Evolutionary conservation across 1,140 invertebrate species (phyloP).

Genomic region (Eumaeus atala): DNA sequence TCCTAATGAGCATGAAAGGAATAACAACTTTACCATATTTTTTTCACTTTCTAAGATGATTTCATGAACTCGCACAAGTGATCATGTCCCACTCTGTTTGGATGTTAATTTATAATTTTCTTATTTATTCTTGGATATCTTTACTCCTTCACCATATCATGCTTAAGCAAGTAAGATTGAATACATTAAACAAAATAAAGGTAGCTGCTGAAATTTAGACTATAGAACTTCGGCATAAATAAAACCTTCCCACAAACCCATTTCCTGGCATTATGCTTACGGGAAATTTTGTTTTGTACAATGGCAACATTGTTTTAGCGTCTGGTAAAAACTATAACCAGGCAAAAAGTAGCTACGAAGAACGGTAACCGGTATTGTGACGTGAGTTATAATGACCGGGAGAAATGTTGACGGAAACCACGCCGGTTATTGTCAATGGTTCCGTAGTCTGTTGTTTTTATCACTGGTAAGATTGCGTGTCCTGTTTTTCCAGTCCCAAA

Average conservation of each 20-base stretch:
- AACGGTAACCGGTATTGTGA: conserved; percentile 23
- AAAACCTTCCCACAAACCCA: not conserved
- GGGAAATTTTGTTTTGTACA: not conserved
- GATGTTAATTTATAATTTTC: too few relatives aligned
- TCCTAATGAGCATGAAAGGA: too few relatives aligned
- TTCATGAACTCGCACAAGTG: too few relatives aligned
- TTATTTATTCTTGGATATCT: too few relatives aligned
- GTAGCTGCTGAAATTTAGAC: too few relatives aligned
- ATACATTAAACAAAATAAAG: too few relatives aligned
- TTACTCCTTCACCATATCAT: too few relatives aligned
- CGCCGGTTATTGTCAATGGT: conserved; percentile 27
- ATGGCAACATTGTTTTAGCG: conserved; percentile 3
- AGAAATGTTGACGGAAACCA: conserved; percentile 45
- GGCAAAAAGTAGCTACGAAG: conserved; percentile 30
- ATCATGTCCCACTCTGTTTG: too few relatives aligned
- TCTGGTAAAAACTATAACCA: conserved; percentile 35
- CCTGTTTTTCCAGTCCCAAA: too few relatives aligned
- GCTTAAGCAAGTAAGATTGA: too few relatives aligned
- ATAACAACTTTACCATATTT: too few relatives aligned
- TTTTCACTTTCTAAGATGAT: too few relatives aligned
- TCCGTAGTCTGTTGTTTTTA: conserved; percentile 23
- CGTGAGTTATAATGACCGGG: conserved; percentile 29
- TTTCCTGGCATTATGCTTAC: conserved; percentile 1
- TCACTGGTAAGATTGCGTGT: not conserved
- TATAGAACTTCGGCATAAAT: not conserved